Percentiles rank a stretch among this genome's conserved stretches.
Evolutionary conservation across 2,797 vertebrate genomes (phyloP).

Genomic region (Pantherophis alleghaniensis): DNA sequence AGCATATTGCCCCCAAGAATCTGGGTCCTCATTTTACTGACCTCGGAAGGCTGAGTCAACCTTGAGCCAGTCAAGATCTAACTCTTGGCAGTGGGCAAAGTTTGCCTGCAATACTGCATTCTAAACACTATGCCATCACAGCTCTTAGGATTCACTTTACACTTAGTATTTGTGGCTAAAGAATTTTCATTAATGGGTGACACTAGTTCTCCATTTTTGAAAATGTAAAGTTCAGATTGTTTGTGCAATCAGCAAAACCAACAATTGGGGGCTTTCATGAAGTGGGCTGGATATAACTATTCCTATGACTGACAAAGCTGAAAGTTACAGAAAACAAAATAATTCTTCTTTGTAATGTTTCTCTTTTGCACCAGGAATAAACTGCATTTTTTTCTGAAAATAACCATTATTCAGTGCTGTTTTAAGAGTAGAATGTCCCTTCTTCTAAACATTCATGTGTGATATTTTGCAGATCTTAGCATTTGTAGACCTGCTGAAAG

Average conservation of each 20-base stretch:
- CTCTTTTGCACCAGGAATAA: background rate
- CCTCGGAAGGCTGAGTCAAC: background rate
- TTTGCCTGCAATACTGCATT: background rate
- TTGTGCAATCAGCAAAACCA: background rate
- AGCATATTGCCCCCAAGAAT: background rate
- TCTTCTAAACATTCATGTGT: background rate
- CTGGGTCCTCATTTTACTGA: background rate
- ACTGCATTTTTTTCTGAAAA: background rate
- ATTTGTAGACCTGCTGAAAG: constrained; percentile 60
- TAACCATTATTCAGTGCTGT: background rate
- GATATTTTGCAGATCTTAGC: constrained; percentile 41
- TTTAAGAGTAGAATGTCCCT: background rate
- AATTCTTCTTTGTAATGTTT: background rate
- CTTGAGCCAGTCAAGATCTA: background rate
- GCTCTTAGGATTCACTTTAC: background rate
- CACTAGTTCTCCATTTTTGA: background rate
- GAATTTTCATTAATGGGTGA: background rate
- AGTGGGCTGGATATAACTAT: background rate
- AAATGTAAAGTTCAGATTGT: background rate
- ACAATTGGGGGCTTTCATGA: background rate
- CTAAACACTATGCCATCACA: background rate
- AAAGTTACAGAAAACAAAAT: background rate
- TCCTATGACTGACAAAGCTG: background rate
- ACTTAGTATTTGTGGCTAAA: background rate
- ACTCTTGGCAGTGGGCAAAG: background rate